These are phyloP conservation scores for Scopus umbretta DNA, from an alignment of 2,113 vertebrate species.

Conservation along the genomic window DNA sequence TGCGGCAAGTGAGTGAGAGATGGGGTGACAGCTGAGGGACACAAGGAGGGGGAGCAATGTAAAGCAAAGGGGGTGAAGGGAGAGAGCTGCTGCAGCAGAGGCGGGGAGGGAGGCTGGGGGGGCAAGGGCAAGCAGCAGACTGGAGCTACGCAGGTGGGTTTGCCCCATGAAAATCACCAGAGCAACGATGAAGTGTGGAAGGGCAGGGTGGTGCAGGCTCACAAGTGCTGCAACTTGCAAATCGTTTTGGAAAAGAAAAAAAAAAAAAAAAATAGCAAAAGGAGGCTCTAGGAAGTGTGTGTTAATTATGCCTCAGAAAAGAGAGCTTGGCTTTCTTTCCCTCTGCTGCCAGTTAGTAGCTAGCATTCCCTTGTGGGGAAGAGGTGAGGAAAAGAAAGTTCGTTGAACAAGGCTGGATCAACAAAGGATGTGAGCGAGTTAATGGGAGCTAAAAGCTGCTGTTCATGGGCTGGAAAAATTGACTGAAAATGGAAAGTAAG, in stretches of 20 bases:
- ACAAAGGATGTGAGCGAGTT: not conserved
- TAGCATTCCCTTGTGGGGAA: not conserved
- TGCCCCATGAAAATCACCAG: not conserved
- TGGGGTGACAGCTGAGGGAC: not conserved
- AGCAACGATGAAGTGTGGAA: not conserved
- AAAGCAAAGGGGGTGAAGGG: not conserved
- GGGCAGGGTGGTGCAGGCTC: not conserved
- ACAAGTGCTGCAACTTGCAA: not conserved
- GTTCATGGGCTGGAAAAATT: rapidly evolving
- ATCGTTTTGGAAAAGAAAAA: not conserved
- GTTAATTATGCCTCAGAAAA: not conserved
- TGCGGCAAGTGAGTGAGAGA: not conserved
- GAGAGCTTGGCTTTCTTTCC: not conserved
- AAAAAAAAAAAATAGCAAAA: not conserved
- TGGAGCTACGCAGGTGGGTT: rapidly evolving
- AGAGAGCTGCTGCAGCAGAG: not conserved
- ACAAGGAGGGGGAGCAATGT: too few relatives aligned
- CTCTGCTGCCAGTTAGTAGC: not conserved
- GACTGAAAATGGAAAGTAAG: not conserved
- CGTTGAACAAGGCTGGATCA: not conserved
- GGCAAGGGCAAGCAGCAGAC: not conserved
- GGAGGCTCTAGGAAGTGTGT: not conserved
- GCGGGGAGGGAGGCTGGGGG: too few relatives aligned
- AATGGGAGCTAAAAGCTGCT: not conserved
- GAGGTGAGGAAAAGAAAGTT: too few relatives aligned